Base-by-base conservation (phyloP, 2,113 vertebrate species). In the Lipophrys pholis region DNA sequence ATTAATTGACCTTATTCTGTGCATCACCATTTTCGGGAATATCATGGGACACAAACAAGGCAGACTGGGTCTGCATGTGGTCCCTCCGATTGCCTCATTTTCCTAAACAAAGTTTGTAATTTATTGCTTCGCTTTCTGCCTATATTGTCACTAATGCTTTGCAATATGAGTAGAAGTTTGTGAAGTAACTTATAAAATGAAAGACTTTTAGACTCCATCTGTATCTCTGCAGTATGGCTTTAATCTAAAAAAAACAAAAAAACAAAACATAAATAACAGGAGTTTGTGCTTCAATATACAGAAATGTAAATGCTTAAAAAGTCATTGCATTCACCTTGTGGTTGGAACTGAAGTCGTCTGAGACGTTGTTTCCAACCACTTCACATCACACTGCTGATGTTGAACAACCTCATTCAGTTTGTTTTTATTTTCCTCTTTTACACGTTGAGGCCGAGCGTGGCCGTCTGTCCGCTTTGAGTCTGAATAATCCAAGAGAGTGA, bases 241-340 rank as follows among this genome's bases (percentile, higher is more conserved):
- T 89, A 89, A 89, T 91, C 78, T 87, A 86, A 84, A 83, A 76
- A 84, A 73, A 86, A 49, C 2, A 49, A 58, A 58, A 69, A 86
- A 84, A 83, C 71, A 84, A 73, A 86, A 49, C 7, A 83, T 69
- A 82, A 83, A 80, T 79, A 87, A 84, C 67, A 84, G 82, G 75
- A 79, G 54, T 76, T 76, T 82, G 83, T 92, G 82, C 81, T 90
- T 89, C 39, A 80, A 74, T 85, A 56, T 61, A 87, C 61, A 82
- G 53, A 84, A 63, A 48, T 73, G 63, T 48, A 85, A 90, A 86
- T 76, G 62, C 52, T 84, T 80, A 65, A 56, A 85, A 85, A 75
- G 50, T 53, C 45, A 15, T 73, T 79, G 76, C 70, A 81, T 79
- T 84, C 56, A 73, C 60, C 71, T 55, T 9, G 43, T 50, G 51